phyloP scores from a whole-genome alignment of 2,888 invertebrate species.

The Drosophila robusta region DNA sequence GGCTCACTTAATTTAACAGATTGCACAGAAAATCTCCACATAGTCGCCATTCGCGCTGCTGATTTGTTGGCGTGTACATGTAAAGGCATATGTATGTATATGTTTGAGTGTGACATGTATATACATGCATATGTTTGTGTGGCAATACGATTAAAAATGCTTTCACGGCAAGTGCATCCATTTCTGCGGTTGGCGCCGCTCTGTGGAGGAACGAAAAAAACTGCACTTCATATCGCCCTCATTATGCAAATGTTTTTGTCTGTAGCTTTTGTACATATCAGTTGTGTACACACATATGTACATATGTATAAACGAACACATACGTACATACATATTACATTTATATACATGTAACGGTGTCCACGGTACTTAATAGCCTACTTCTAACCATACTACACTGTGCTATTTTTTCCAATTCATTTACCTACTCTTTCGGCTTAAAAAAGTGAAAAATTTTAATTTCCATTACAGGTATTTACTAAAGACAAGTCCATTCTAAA shows the following conservation, averaged over 20 bases:
- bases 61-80: constrained; percentile 19
- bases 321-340: not conserved
- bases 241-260: constrained; percentile 48
- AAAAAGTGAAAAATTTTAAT: not conserved
- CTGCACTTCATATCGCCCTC: constrained; percentile 56
- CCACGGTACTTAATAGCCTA: not conserved
- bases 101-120: constrained; percentile 2
- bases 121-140: constrained; percentile 1
- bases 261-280: constrained; percentile 17
- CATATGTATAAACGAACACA: not conserved
- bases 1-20: constrained; percentile 77
- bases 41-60: constrained; percentile 45
- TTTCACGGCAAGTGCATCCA: constrained; percentile 80
- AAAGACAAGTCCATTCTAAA: no score
- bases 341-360: constrained; percentile 1
- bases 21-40: constrained; percentile 66
- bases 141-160: constrained; percentile 79
- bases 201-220: constrained; percentile 9
- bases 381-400: not conserved
- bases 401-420: not conserved
- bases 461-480: no score
- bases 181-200: constrained; percentile 66
- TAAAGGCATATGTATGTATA: constrained; percentile 12
- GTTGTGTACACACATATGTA: not conserved
- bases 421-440: not conserved